Evolutionary conservation across 2,888 invertebrate genomes (phyloP).

Genomic region (Conomelus anceps): DNA sequence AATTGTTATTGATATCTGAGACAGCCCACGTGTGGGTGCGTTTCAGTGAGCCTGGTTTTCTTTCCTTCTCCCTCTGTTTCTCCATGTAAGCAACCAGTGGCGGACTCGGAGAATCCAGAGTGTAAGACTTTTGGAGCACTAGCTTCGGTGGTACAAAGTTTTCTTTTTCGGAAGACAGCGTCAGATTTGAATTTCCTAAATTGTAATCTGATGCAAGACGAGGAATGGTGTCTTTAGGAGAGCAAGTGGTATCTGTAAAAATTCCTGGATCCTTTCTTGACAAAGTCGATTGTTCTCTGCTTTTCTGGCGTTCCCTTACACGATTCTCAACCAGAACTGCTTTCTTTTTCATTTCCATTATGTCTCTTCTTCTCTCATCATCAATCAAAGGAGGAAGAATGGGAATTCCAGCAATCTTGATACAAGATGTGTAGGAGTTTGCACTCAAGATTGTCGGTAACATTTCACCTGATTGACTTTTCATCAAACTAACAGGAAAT

Average conservation of each 20-base stretch:
- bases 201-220: neutral
- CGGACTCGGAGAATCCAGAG: slow-evolving; percentile 35
- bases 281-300: slow-evolving; percentile 19
- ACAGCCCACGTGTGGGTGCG: neutral
- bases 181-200: neutral
- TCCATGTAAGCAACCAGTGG: slow-evolving; percentile 30
- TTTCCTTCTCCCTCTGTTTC: slow-evolving; percentile 3
- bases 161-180: neutral
- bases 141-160: slow-evolving; percentile 20
- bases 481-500: neutral
- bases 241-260: neutral
- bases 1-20: neutral
- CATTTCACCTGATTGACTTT: neutral
- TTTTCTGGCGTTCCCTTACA: slow-evolving; percentile 25
- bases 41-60: neutral
- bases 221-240: neutral
- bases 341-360: slow-evolving; percentile 28
- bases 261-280: neutral
- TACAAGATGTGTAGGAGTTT: slow-evolving; percentile 27
- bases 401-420: slow-evolving; percentile 27
- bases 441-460: neutral
- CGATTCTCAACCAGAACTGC: slow-evolving; percentile 31
- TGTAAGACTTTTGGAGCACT: slow-evolving; percentile 35
- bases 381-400: slow-evolving; percentile 31
- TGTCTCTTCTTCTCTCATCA: slow-evolving; percentile 26